A percentile compares a stretch with the other conserved stretches of the same genome.
These are phyloP conservation scores for Drosophila leonis DNA, from an alignment of 2,888 invertebrate genomes.

Conservation along the genomic window DNA sequence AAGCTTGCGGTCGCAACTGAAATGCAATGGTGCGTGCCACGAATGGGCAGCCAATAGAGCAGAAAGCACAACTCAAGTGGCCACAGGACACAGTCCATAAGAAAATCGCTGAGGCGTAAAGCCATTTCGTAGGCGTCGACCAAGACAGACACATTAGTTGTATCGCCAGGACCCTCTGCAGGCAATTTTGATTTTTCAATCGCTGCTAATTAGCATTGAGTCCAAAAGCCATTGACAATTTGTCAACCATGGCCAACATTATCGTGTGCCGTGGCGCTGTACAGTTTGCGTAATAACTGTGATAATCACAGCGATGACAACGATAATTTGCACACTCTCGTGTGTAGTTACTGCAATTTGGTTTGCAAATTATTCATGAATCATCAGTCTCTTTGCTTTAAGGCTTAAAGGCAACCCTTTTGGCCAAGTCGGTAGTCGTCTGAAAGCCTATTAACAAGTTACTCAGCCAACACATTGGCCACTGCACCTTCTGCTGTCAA, in stretches of 20 bases:
- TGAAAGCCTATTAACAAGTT: constrained; percentile 47
- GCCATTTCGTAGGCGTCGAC: constrained; percentile 66
- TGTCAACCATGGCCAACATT: constrained; percentile 57
- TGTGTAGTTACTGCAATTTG: constrained; percentile 20
- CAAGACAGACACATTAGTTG: constrained; percentile 22
- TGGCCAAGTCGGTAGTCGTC: constrained; percentile 2
- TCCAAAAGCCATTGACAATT: constrained; percentile 61
- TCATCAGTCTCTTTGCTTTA: constrained; percentile 1
- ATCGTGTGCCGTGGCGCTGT: constrained; percentile 35
- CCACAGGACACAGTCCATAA: constrained; percentile 57
- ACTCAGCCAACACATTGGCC: constrained; percentile 12
- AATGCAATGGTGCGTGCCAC: constrained; percentile 69
- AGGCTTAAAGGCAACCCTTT: constrained; percentile 31
- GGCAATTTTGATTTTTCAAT: constrained; percentile 80
- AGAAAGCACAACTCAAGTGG: constrained; percentile 78
- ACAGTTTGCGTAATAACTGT: constrained; percentile 55
- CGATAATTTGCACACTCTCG: constrained; percentile 36
- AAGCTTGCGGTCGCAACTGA: constrained; percentile 65
- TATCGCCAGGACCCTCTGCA: constrained; percentile 17
- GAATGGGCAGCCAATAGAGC: constrained; percentile 75
- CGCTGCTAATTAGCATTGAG: constrained; percentile 72
- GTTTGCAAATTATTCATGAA: constrained; percentile 36
- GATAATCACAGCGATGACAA: constrained; percentile 65
- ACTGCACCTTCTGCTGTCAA: constrained; percentile 38
- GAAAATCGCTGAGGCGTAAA: constrained; percentile 66